Evolutionary conservation across 2,888 invertebrate species (phyloP).

Genomic region (Phyllotreta cruciferae): DNA sequence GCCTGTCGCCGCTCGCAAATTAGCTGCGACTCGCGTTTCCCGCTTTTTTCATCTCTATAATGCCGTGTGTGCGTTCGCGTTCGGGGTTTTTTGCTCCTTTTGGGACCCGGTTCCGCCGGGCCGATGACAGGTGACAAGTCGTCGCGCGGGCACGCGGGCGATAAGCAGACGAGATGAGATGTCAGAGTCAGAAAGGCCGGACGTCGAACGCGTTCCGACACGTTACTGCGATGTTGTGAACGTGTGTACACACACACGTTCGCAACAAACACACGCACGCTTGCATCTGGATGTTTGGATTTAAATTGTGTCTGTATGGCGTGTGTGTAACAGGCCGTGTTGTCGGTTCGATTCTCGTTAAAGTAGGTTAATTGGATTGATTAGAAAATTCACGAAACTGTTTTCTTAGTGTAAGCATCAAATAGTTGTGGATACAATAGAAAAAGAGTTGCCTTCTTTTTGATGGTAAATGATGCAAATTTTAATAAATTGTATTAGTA

Average conservation of each 20-base stretch:
- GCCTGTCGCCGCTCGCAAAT: conserved; percentile 15
- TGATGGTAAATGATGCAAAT: too few relatives aligned
- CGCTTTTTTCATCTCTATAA: conserved; percentile 9
- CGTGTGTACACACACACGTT: neutral
- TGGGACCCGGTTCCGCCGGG: conserved; percentile 14
- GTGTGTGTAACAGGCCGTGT: conserved; percentile 6
- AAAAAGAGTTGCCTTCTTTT: too few relatives aligned
- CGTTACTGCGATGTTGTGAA: neutral
- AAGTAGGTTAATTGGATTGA: too few relatives aligned
- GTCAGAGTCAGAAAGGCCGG: conserved; percentile 39
- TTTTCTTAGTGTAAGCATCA: too few relatives aligned
- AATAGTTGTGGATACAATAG: too few relatives aligned
- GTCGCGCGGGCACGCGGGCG: conserved; percentile 26
- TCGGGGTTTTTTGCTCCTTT: conserved; percentile 19
- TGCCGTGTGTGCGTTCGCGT: conserved; percentile 8
- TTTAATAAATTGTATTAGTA: too few relatives aligned
- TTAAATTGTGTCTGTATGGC: neutral
- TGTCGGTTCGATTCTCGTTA: too few relatives aligned
- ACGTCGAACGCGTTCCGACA: conserved; percentile 3
- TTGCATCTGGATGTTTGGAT: conserved; percentile 8
- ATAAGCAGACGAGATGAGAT: conserved; percentile 45
- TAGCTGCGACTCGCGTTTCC: conserved; percentile 12
- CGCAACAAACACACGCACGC: conserved; percentile 9
- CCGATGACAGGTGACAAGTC: conserved; percentile 47
- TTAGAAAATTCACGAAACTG: too few relatives aligned